Percentiles rank a stretch among this genome's conserved stretches.
Evolutionary conservation across 2,888 invertebrate genomes (phyloP).

Genomic region (Yponomeuta evonymella): DNA sequence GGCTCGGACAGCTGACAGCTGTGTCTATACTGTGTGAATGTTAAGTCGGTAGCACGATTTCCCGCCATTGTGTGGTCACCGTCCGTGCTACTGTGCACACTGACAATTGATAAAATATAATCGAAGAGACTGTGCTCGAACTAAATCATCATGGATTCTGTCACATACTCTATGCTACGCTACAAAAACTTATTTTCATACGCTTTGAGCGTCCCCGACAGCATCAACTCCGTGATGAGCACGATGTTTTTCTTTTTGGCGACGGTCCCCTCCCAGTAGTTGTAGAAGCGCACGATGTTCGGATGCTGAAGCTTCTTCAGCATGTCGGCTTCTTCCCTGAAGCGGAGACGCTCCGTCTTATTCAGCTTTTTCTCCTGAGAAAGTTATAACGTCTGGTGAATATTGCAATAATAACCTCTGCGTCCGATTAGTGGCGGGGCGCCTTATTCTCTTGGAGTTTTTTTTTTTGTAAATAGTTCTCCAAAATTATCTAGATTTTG

Average conservation of each 20-base stretch:
- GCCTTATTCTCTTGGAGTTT: too few relatives aligned
- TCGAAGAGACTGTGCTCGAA: too few relatives aligned
- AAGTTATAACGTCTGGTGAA: not conserved
- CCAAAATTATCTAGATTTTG: too few relatives aligned
- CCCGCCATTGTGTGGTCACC: too few relatives aligned
- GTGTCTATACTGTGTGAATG: too few relatives aligned
- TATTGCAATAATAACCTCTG: not conserved
- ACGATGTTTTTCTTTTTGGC: conserved; percentile 98
- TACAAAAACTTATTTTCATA: conserved; percentile 60
- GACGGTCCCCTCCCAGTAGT: conserved; percentile 97
- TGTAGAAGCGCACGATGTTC: conserved; percentile 98
- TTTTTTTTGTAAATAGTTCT: too few relatives aligned
- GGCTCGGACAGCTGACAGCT: too few relatives aligned
- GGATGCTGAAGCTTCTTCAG: conserved; percentile 98
- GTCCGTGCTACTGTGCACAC: too few relatives aligned
- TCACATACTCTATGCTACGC: not conserved
- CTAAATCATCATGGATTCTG: conserved; percentile 65
- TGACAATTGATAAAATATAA: too few relatives aligned
- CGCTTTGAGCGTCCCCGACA: conserved; percentile 99
- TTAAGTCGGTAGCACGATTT: too few relatives aligned
- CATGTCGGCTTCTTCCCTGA: conserved; percentile 99
- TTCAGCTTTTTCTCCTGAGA: conserved; percentile 95
- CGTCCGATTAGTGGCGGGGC: too few relatives aligned
- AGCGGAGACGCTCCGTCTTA: conserved; percentile 95
- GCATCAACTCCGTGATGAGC: conserved; percentile 99